Percentiles rank a stretch among this genome's conserved stretches.
phyloP scores from a whole-genome alignment of 2,888 invertebrate genomes.

The Hirtodrosophila trivittata region DNA sequence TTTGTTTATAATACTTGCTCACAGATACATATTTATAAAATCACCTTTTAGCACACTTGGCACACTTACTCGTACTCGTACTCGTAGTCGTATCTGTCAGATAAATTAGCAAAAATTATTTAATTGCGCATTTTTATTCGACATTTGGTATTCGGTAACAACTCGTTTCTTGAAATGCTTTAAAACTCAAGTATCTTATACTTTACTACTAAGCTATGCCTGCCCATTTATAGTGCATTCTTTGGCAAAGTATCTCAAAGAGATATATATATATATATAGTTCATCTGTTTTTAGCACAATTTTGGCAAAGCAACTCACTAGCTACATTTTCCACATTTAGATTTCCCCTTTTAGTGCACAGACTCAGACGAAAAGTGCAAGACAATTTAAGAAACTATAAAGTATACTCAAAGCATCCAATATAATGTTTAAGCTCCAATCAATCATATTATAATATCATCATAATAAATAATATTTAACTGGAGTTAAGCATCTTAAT shows the following conservation, averaged over 20 bases:
- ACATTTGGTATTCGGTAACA: too few relatives aligned
- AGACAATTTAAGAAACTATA: too few relatives aligned
- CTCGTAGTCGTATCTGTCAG: conserved; percentile 42
- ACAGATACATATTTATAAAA: conserved; percentile 52
- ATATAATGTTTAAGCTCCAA: too few relatives aligned
- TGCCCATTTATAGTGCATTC: conserved; percentile 27
- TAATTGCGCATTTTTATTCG: conserved; percentile 35
- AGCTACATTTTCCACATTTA: conserved; percentile 8
- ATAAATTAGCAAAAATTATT: conserved; percentile 62
- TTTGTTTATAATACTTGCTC: too few relatives aligned
- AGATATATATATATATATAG: conserved; percentile 32
- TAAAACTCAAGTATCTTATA: conserved; percentile 9
- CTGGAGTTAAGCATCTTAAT: too few relatives aligned
- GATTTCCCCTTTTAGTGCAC: conserved; percentile 25
- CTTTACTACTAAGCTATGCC: neutral
- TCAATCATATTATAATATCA: neutral
- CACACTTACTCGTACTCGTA: conserved; percentile 28
- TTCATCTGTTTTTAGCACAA: conserved; percentile 46
- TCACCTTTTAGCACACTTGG: conserved; percentile 37
- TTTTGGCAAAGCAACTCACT: conserved; percentile 26
- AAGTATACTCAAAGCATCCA: too few relatives aligned
- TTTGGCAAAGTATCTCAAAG: conserved; percentile 42
- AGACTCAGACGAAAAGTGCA: too few relatives aligned
- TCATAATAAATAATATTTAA: neutral
- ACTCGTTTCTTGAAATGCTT: too few relatives aligned